These are phyloP conservation scores for Sinotaia quadrata DNA, from an alignment of 2,888 invertebrate genomes.

Conservation along the genomic window DNA sequence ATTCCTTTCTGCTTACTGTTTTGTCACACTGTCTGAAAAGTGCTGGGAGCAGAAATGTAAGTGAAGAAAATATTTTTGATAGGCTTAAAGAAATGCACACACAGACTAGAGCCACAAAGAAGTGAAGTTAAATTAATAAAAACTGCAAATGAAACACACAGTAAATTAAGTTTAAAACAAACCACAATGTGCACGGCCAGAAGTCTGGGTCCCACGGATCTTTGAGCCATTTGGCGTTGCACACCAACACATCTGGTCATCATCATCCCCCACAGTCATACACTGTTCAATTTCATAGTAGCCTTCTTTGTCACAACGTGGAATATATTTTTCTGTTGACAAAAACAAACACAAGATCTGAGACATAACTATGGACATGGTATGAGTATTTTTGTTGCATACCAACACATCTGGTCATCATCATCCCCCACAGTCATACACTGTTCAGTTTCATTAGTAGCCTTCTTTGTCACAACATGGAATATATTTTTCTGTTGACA, in stretches of 20 bases:
- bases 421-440: conserved; percentile 26
- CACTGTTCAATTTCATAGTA: conserved; percentile 39
- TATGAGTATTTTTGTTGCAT: too few relatives aligned
- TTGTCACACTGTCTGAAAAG: too few relatives aligned
- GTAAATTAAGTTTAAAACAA: too few relatives aligned
- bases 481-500: conserved; percentile 31
- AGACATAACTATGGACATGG: too few relatives aligned
- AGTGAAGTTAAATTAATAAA: too few relatives aligned
- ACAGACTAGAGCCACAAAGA: too few relatives aligned
- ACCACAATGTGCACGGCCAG: conserved; percentile 38
- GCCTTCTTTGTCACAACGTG: conserved; percentile 38
- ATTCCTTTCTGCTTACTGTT: too few relatives aligned
- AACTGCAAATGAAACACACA: too few relatives aligned
- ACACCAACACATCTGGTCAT: conserved; percentile 52
- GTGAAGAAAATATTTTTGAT: too few relatives aligned
- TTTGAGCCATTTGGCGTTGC: conserved; percentile 49
- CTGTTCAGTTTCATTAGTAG: conserved; percentile 37
- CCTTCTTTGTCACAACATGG: conserved; percentile 39
- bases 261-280: conserved; percentile 11
- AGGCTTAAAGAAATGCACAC: too few relatives aligned
- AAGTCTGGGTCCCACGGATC: conserved; percentile 43
- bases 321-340: conserved; percentile 33
- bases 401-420: conserved; percentile 49
- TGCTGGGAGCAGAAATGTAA: too few relatives aligned
- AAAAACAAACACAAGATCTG: too few relatives aligned